phyloP scores from a whole-genome alignment of 2,888 invertebrate genomes.

The Strigamia maritima region DNA sequence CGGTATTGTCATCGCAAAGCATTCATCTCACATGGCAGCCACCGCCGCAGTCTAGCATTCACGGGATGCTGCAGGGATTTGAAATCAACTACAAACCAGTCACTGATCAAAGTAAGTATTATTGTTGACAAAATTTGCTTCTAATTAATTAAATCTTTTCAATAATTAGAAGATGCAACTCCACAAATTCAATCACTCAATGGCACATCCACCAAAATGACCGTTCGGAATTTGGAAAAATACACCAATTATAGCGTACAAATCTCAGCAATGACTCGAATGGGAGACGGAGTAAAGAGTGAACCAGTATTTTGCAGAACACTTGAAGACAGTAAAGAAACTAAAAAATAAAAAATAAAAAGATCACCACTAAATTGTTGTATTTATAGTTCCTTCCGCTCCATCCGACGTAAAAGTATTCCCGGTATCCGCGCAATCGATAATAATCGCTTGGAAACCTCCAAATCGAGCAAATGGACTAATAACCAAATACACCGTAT shows the following conservation, averaged over 20 bases:
- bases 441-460: not conserved
- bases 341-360: not conserved
- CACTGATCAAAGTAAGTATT: not conserved
- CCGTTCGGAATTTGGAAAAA: slow-evolving; percentile 44
- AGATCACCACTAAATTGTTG: not conserved
- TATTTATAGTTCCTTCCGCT: not conserved
- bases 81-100: slow-evolving; percentile 49
- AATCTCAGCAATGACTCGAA: slow-evolving; percentile 52
- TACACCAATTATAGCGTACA: slow-evolving; percentile 53
- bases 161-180: slow-evolving; percentile 43
- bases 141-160: not conserved
- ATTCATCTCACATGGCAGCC: slow-evolving; percentile 52
- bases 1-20: slow-evolving; percentile 49
- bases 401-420: not conserved
- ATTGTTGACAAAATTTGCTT: not conserved
- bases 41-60: slow-evolving; percentile 51
- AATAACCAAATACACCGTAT: not conserved
- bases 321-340: slow-evolving; percentile 43
- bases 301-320: slow-evolving; percentile 50
- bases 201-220: not conserved
- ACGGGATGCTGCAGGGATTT: slow-evolving; percentile 53
- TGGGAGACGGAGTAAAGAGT: slow-evolving; percentile 52
- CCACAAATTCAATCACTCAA: slow-evolving; percentile 43
- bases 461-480: not conserved
- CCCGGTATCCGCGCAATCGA: not conserved